Evolutionary conservation across 1,140 invertebrate genomes (phyloP).

Genomic region (Sitobion miscanthi): DNA sequence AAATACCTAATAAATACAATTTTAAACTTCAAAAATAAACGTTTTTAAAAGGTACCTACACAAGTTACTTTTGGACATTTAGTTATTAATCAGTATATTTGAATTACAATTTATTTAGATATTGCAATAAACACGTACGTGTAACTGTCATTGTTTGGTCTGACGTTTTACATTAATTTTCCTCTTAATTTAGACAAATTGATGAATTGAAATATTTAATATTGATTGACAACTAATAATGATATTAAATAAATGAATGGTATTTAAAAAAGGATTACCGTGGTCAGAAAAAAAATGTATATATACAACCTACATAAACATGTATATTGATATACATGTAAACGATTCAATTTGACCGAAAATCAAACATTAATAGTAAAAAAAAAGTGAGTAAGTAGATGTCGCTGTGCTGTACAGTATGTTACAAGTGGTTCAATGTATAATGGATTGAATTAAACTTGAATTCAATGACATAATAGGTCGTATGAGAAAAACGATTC

Average conservation of each 20-base stretch:
- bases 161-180: not conserved
- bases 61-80: not conserved
- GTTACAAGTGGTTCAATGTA: too few species aligned
- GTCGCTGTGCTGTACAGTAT: too few species aligned
- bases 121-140: not conserved
- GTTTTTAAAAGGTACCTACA: not conserved
- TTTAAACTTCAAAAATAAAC: not conserved
- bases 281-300: not conserved
- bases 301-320: not conserved
- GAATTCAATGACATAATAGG: too few species aligned
- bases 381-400: not conserved
- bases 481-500: too few species aligned
- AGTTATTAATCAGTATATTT: not conserved
- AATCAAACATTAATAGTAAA: not conserved
- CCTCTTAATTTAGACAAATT: not conserved
- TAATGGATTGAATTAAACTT: too few species aligned
- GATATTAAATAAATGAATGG: not conserved
- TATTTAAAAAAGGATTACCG: not conserved
- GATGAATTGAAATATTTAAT: not conserved
- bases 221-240: slow-evolving; percentile 7
- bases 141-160: not conserved
- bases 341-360: not conserved
- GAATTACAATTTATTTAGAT: not conserved
- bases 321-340: not conserved
- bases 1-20: not conserved